phyloP scores from a whole-genome alignment of 2,888 invertebrate species.

The Heliconius erato region DNA sequence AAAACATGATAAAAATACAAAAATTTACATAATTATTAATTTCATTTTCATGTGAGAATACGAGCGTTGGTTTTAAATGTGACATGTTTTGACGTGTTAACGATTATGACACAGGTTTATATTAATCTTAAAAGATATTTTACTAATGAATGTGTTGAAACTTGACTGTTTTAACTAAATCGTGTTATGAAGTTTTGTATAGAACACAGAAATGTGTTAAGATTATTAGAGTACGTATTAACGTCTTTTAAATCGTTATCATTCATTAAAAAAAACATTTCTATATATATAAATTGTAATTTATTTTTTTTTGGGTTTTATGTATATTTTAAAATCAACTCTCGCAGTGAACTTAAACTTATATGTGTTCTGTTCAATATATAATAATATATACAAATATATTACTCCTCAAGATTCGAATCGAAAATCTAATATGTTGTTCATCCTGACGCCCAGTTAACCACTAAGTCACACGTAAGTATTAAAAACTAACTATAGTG shows the following conservation, averaged over 20 bases:
- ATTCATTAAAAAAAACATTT: background rate
- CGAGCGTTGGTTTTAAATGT: conserved; percentile 65
- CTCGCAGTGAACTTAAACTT: too few relatives aligned
- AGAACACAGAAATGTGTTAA: conserved; percentile 4
- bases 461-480: conserved; percentile 9
- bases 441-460: background rate
- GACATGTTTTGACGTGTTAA: conserved; percentile 68
- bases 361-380: too few relatives aligned
- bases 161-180: conserved; percentile 27
- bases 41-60: conserved; percentile 62
- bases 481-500: background rate
- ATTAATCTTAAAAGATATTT: conserved; percentile 50
- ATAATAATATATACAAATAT: too few relatives aligned
- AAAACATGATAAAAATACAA: conserved; percentile 58
- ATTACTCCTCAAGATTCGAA: too few relatives aligned
- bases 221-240: background rate
- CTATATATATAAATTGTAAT: too few relatives aligned
- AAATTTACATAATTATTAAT: conserved; percentile 66
- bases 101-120: conserved; percentile 56
- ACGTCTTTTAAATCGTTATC: background rate
- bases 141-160: conserved; percentile 59
- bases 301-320: too few relatives aligned
- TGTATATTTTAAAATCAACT: too few relatives aligned
- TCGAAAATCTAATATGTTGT: too few relatives aligned
- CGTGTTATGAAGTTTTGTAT: background rate